phyloP scores from a whole-genome alignment of 1,140 invertebrate species.

The Cheumatopsyche charites region DNA sequence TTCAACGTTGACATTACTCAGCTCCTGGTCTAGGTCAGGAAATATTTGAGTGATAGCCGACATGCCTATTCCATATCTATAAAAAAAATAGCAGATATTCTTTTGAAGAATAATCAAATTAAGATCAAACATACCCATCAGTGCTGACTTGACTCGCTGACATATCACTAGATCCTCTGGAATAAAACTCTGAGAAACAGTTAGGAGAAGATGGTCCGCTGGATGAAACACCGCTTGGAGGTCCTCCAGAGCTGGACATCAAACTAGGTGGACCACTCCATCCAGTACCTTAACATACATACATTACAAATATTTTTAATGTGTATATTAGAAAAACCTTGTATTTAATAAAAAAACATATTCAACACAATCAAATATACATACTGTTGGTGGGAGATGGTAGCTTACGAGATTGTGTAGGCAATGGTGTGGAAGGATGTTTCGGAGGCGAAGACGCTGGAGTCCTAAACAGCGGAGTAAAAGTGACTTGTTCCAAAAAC shows the following conservation, averaged over 20 bases:
- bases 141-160: slow-evolving; percentile 68
- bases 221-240: slow-evolving; percentile 55
- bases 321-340: neutral
- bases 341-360: neutral
- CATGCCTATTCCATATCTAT: slow-evolving; percentile 41
- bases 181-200: slow-evolving; percentile 61
- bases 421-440: slow-evolving; percentile 63
- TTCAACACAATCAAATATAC: slow-evolving; percentile 44
- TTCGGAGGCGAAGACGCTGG: slow-evolving; percentile 74
- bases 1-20: slow-evolving; percentile 64
- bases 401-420: slow-evolving; percentile 53
- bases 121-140: slow-evolving; percentile 63
- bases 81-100: neutral
- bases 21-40: slow-evolving; percentile 64
- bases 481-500: slow-evolving; percentile 85
- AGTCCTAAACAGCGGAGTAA: slow-evolving; percentile 70
- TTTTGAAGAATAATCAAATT: slow-evolving; percentile 7
- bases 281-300: slow-evolving; percentile 55
- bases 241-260: slow-evolving; percentile 61
- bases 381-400: slow-evolving; percentile 56
- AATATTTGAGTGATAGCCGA: slow-evolving; percentile 60
- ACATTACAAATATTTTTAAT: neutral
- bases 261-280: slow-evolving; percentile 69
- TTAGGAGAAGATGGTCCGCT: slow-evolving; percentile 60
- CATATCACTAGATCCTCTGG: slow-evolving; percentile 63